Conservation (phyloP, 2,113 vertebrate genomes). For the Ptilorrhoa leucosticta region DNA sequence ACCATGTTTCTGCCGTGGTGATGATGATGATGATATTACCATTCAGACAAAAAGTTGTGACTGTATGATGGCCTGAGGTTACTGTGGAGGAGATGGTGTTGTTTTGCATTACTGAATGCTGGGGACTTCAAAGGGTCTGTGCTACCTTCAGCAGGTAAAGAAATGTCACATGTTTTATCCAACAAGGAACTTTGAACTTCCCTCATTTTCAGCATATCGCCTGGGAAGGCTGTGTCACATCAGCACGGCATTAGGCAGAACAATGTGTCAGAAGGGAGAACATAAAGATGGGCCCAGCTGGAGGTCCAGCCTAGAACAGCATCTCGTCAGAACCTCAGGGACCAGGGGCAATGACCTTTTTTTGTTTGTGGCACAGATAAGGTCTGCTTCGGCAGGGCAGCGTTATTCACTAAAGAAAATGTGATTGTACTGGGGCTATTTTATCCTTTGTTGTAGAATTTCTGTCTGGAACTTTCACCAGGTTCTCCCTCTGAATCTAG, state of each 20-base stretch:
- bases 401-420: not conserved
- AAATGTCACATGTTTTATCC: not conserved
- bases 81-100: not conserved
- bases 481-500: not conserved
- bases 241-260: not conserved
- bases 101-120: not conserved
- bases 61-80: not conserved
- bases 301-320: not conserved
- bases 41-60: not conserved
- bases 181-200: not conserved
- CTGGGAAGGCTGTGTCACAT: not conserved
- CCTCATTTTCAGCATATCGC: not conserved
- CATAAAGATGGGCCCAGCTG: not conserved
- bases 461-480: not conserved
- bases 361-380: not conserved
- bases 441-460: not conserved
- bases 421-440: not conserved
- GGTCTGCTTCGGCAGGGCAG: not conserved
- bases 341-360: fast-evolving
- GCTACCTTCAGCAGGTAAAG: not conserved
- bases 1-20: not conserved
- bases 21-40: not conserved
- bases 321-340: fast-evolving
- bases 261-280: not conserved
- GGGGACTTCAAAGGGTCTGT: not conserved